Evolutionary conservation across 2,888 invertebrate species (phyloP), one percentile per base, ranked within the genome.

Genomic region (Amitus sp.): DNA sequence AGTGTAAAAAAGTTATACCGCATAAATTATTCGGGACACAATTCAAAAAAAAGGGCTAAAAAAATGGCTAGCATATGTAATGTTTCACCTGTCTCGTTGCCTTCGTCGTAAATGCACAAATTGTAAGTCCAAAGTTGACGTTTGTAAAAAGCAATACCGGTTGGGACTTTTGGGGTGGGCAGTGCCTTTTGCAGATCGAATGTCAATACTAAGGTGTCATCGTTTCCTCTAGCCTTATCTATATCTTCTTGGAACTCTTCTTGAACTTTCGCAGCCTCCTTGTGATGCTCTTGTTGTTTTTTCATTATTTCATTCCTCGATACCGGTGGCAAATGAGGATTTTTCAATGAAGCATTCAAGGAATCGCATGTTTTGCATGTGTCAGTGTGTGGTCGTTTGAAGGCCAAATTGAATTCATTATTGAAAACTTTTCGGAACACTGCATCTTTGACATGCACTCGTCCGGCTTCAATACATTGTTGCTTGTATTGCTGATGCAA

Each of bases 391-490:
- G 49, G 47, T 20, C 46, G 52, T 23, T 62, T 53, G 17, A 62
- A 62, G 33, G 19, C 18, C 0, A 62, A 10, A 49, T 57, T 62
- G 19, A 48, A 62, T 9, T 62, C 57, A 12, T n/a, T 30, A 47
- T 62, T 62, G 5, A 62, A 62, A 13, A 62, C 54, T 12, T 47
- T 13, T 0, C 54, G 50, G 33, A 62, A 62, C n/a, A n/a, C n/a
- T n/a, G n/a, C n/a, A n/a, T n/a, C n/a, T n/a, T n/a, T n/a, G n/a
- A n/a, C n/a, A n/a, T n/a, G n/a, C n/a, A n/a, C n/a, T n/a, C n/a
- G n/a, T n/a, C n/a, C n/a, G n/a, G n/a, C n/a, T n/a, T n/a, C n/a
- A n/a, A n/a, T n/a, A n/a, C n/a, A n/a, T n/a, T n/a, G n/a, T n/a
- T n/a, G n/a, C n/a, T 53, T 37, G 18, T 62, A 57, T 27, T 40